Base-by-base conservation (phyloP, 2,113 vertebrate species). In the Myodes glareolus region DNA sequence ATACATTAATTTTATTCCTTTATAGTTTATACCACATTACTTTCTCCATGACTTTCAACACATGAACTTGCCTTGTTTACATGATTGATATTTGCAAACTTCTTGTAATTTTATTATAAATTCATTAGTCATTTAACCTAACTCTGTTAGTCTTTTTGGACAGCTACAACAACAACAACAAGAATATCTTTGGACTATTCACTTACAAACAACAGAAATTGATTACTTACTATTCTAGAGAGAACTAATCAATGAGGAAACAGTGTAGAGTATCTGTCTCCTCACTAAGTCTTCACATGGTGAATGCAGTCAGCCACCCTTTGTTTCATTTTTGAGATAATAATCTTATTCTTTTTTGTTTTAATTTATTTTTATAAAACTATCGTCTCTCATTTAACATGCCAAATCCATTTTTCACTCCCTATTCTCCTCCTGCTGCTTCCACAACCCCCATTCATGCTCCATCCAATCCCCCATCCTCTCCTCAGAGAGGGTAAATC, bases 71-170 rank as follows among this genome's bases (percentile, higher is more conserved):
- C 1, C 5, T 55, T 8, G 19, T 12, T 92, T 36, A n/a, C 8
- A 47, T 77, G 17, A 81, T 90, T 13, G 80, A 72, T 82, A 55
- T 55, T 88, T 88, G 50, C 5, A 88, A 63, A 92, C 31, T 39
- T 75, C 61, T 21, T 82, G 55, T 78, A 87, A 29, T 21, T 82
- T 68, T 92, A 58, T 80, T 14, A 70, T 94, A 61, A 85, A 16
- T 42, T 85, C 42, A 73, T 52, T 21, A 84, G 81, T 72, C 11
- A 91, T 36, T 45, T 91, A 80, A 88, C 0, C 23, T 47, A 63
- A 36, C 4, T 42, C 3, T 78, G 25, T 58, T 33, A n/a, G 42
- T 73, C 5, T 55, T 14, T 70, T 86, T 31, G 4, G 7, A 39
- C 11, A 10, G 17, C 39, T 39, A 47, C 70, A 86, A n/a, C 39